Percentiles rank a stretch among this genome's conserved stretches.
Conservation (phyloP, 2,888 invertebrate genomes). For the Cryptus viduatorius region DNA sequence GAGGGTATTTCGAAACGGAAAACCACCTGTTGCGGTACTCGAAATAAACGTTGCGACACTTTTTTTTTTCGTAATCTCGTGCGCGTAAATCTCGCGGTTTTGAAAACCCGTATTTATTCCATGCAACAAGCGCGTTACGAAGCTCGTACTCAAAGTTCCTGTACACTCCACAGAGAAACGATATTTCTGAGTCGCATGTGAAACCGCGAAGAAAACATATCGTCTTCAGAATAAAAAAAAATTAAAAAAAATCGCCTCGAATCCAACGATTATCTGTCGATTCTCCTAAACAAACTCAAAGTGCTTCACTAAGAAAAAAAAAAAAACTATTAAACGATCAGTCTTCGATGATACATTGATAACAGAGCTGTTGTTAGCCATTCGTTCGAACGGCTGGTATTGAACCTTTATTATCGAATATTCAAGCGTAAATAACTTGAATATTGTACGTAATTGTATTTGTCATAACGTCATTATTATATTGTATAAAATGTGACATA, state of each 20-base stretch:
- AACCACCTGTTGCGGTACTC: background rate
- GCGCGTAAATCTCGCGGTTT: background rate
- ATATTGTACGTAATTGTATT: constrained; percentile 58
- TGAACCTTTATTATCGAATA: constrained; percentile 16
- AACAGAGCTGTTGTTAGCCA: constrained; percentile 42
- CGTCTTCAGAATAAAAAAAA: constrained; percentile 41
- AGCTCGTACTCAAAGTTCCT: constrained; percentile 36
- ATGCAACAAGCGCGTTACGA: constrained; percentile 16
- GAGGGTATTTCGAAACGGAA: constrained; percentile 12
- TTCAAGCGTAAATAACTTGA: constrained; percentile 59
- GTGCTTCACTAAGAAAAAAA: constrained; percentile 56
- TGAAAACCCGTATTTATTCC: background rate
- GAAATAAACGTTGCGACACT: background rate
- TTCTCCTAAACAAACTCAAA: constrained; percentile 49
- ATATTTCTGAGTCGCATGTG: constrained; percentile 10
- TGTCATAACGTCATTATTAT: constrained; percentile 64
- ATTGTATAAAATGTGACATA: constrained; percentile 71
- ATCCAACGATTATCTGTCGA: constrained; percentile 49
- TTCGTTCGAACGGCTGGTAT: background rate
- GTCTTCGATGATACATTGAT: constrained; percentile 54
- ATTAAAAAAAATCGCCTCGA: constrained; percentile 32
- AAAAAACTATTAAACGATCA: constrained; percentile 32
- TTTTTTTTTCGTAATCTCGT: background rate
- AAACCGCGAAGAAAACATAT: constrained; percentile 64
- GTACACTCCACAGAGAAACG: background rate